Conservation (phyloP, 2,888 invertebrate species). For the Biston betularia region DNA sequence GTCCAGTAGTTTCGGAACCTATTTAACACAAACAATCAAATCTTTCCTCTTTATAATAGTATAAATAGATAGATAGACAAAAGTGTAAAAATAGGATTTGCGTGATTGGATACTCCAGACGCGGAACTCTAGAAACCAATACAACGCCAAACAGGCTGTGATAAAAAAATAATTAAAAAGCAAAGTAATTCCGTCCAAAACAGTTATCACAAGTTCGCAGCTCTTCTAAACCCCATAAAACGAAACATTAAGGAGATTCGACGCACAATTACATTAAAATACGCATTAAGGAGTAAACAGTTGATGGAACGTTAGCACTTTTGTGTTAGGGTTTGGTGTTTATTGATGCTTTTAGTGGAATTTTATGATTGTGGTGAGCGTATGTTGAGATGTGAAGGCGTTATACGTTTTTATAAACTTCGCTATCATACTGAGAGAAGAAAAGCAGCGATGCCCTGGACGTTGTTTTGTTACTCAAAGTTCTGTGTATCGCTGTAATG, state of each 20-base stretch:
- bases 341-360: constrained; percentile 31
- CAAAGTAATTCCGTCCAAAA: constrained; percentile 11
- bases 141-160: background rate
- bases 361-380: constrained; percentile 24
- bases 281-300: constrained; percentile 24
- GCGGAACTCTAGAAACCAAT: background rate
- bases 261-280: constrained; percentile 30
- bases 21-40: too few species aligned
- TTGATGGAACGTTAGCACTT: constrained; percentile 27
- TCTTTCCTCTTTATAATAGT: too few species aligned
- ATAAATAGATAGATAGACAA: too few species aligned
- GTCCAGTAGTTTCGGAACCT: too few species aligned
- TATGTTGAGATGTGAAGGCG: constrained; percentile 2
- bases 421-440: too few species aligned
- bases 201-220: constrained; percentile 29
- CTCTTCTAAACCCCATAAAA: constrained; percentile 28
- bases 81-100: too few species aligned
- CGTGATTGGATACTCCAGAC: too few species aligned
- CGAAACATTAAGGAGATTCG: constrained; percentile 19
- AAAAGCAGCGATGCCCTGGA: too few species aligned
- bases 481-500: too few species aligned
- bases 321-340: constrained; percentile 18
- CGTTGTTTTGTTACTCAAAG: too few species aligned
- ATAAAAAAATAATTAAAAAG: constrained; percentile 4
- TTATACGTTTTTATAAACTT: background rate